Evolutionary conservation across 2,888 invertebrate genomes (phyloP), one percentile per base, ranked within the genome.

Genomic region (Sylvicola cinctus): DNA sequence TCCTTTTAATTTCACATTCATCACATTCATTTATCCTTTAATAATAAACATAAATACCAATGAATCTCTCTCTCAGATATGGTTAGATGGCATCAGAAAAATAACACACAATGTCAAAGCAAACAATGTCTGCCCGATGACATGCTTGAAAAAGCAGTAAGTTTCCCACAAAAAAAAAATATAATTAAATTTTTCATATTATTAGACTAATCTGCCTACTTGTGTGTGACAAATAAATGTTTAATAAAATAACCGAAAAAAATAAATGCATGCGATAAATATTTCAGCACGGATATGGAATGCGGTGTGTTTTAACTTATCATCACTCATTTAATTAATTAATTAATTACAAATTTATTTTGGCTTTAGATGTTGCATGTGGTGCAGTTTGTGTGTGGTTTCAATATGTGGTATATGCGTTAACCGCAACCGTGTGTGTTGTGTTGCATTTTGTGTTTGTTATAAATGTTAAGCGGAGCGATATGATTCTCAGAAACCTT

Each of bases 131-230:
- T 96, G 95, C 61, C 95, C 98, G 37, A 85, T 91, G 80, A 95
- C 91, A 49, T 90, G 91, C 65, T 75, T 98, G 48, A 87, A 84
- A 66, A 98, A 98, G 70, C 96, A 98, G 96, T 98, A 78, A 87
- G 93, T 87, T 40, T 15, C 28, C 13, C 14, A 4, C 14, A 28
- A n/a, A n/a, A n/a, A n/a, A n/a, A n/a, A n/a, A n/a, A n/a, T n/a
- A n/a, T n/a, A n/a, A 13, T 28, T 13, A 5, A 28, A 12, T 26
- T 36, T 30, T n/a, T 31, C 17, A 25, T 34, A 32, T 26, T 28
- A 14, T 36, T 16, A 3, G 14, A 28, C 14, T 20, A 20, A 20
- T 8, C 4, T 20, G 4, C 20, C 5, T 20, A 20, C 20, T 20
- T 20, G 20, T 20, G 20, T 20, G 20, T 20, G 20, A 6, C 20